Conservation (phyloP, 2,888 invertebrate species). For the Andrena marginata region DNA sequence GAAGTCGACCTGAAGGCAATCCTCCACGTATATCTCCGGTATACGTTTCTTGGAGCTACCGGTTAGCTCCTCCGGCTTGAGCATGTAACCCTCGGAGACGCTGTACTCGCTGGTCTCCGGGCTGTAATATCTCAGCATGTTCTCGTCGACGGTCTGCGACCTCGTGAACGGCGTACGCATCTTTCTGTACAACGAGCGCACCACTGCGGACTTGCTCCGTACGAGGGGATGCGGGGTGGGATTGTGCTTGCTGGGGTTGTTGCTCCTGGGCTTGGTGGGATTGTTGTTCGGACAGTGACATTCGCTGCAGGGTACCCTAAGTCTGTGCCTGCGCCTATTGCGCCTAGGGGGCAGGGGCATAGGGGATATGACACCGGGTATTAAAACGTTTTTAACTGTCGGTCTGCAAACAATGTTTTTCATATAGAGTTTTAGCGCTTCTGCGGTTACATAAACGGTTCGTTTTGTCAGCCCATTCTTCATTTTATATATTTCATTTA, state of each 20-base stretch:
- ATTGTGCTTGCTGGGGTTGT: slow-evolving; percentile 78
- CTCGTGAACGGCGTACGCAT: slow-evolving; percentile 84
- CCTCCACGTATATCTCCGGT: slow-evolving; percentile 82
- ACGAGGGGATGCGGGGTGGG: slow-evolving; percentile 82
- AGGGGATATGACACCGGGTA: slow-evolving; percentile 85
- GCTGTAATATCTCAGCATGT: slow-evolving; percentile 81
- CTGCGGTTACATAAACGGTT: slow-evolving; percentile 58
- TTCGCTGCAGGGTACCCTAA: slow-evolving; percentile 85
- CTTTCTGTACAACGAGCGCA: slow-evolving; percentile 84
- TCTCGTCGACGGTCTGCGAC: slow-evolving; percentile 84
- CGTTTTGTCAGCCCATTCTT: slow-evolving; percentile 72
- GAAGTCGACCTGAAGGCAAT: slow-evolving; percentile 80
- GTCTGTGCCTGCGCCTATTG: slow-evolving; percentile 85
- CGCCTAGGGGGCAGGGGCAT: slow-evolving; percentile 84
- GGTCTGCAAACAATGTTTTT: slow-evolving; percentile 85
- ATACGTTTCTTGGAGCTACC: slow-evolving; percentile 74
- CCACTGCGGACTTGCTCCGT: slow-evolving; percentile 85
- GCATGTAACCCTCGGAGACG: slow-evolving; percentile 78
- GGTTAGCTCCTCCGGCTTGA: slow-evolving; percentile 76
- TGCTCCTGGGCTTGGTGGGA: slow-evolving; percentile 79
- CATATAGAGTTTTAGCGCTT: slow-evolving; percentile 76
- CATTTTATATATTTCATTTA: slow-evolving; percentile 38
- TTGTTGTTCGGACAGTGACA: slow-evolving; percentile 81
- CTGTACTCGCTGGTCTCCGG: slow-evolving; percentile 83
- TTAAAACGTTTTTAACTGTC: slow-evolving; percentile 85